phyloP scores from a whole-genome alignment of 2,888 invertebrate species.

The Terebella lapidaria region DNA sequence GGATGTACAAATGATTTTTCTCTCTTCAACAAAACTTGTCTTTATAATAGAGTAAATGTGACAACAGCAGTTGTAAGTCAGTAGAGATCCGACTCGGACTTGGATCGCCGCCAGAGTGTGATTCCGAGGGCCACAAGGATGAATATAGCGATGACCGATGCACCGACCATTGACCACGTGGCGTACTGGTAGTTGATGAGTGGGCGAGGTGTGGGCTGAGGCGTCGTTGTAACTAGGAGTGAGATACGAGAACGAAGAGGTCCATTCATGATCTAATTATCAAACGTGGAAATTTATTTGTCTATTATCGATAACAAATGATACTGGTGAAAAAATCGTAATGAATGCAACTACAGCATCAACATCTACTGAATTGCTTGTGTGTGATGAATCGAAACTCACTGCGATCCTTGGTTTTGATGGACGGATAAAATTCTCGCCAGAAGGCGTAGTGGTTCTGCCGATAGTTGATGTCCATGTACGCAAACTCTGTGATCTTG shows the following conservation, averaged over 20 bases:
- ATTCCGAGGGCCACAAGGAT: conserved; percentile 37
- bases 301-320: neutral
- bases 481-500: conserved; percentile 36
- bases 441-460: conserved; percentile 48
- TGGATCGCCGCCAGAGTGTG: conserved; percentile 18
- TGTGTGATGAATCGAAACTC: no score
- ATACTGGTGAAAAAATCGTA: no score
- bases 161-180: conserved; percentile 41
- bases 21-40: no score
- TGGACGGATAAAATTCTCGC: conserved; percentile 24
- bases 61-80: no score
- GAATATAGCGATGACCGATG: conserved; percentile 34
- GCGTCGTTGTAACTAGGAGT: conserved; percentile 27
- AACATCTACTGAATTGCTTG: no score
- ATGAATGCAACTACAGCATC: no score
- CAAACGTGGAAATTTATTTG: neutral
- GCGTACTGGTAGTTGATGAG: conserved; percentile 35
- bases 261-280: no score
- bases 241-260: no score
- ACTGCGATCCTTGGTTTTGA: neutral
- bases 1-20: no score
- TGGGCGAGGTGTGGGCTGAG: conserved; percentile 24
- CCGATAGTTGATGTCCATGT: conserved; percentile 42
- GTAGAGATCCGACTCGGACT: neutral
- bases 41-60: no score